Evolutionary conservation across 2,888 invertebrate species (phyloP), one percentile per base, ranked within the genome.

Genomic region (Xestia sexstrigata): DNA sequence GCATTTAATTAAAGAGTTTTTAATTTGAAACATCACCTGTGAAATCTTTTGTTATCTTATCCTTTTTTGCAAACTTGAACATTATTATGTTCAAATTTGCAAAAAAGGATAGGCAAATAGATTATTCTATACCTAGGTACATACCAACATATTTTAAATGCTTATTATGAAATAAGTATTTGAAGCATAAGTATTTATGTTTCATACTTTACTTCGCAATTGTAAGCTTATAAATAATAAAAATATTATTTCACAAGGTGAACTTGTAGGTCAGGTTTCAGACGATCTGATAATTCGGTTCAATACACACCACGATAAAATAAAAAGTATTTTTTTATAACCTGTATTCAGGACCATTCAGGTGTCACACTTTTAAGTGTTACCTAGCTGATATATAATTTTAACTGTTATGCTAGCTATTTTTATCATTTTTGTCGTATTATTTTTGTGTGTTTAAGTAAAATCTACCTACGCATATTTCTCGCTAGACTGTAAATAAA

Each of bases 1-100:
- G 70, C 30, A 15, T 66, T 72, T 30, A 60, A 66, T 74, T 63
- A 65, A 47, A 58, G 9, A n/a, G 26, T 69, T 70, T 70, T 69
- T 65, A 63, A 60, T 58, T 47, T 55, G 35, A 55, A 30, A 65
- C 55, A 23, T 55, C 74, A 71, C 58, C 76, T 76, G n/a, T n/a
- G n/a, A n/a, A n/a, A n/a, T n/a, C n/a, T n/a, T n/a, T n/a, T n/a
- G n/a, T n/a, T n/a, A n/a, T n/a, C n/a, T n/a, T n/a, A n/a, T n/a
- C n/a, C n/a, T n/a, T n/a, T n/a, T 79, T 26, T 47, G 15, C 20
- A 47, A n/a, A 13, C 9, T 66, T 23, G 35, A 35, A 35, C 35
- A 47, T 20, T 8, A 20, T n/a, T 17, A 62, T 62, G 20, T 67
- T 42, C 1, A n/a, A 42, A 42, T 15, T 20, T 60, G 8, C 7